Percentiles rank a stretch among this genome's conserved stretches.
Conservation (phyloP, 2,888 invertebrate genomes). For the Priocnemis perturbator region DNA sequence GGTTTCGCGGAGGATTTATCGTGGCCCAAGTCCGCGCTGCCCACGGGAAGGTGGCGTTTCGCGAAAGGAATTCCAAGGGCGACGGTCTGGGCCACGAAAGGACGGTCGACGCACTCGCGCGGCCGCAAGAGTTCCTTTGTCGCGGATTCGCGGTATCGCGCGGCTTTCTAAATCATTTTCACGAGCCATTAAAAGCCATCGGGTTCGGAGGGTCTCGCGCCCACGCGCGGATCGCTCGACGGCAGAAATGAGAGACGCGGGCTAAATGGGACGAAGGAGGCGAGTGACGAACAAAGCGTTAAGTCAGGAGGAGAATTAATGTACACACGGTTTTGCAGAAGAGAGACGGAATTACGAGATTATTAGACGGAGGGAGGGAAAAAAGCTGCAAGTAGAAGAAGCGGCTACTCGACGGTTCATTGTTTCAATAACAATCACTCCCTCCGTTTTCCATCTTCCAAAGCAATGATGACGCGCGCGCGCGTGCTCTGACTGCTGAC, state of each 20-base stretch:
- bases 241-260: neutral
- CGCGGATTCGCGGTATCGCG: constrained; percentile 32
- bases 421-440: constrained; percentile 3
- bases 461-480: neutral
- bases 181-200: constrained; percentile 25
- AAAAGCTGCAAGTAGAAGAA: too few species aligned
- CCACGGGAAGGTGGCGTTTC: constrained; percentile 18
- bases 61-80: constrained; percentile 57
- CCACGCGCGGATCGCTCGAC: constrained; percentile 6
- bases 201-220: too few species aligned
- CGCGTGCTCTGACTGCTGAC: too few species aligned
- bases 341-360: too few species aligned
- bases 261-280: too few species aligned
- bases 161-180: constrained; percentile 52
- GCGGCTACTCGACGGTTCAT: constrained; percentile 7
- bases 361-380: too few species aligned
- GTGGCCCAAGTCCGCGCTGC: too few species aligned
- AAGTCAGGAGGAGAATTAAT: too few species aligned
- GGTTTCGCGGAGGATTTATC: constrained; percentile 5
- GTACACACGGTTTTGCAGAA: too few species aligned
- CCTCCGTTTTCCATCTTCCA: neutral
- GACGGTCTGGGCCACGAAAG: constrained; percentile 47
- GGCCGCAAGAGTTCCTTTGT: constrained; percentile 41
- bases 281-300: neutral
- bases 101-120: constrained; percentile 55